Evolutionary conservation across 1,140 invertebrate species (phyloP), one percentile per base, ranked within the genome.

Genomic region (Neoseiulus cucumeris): DNA sequence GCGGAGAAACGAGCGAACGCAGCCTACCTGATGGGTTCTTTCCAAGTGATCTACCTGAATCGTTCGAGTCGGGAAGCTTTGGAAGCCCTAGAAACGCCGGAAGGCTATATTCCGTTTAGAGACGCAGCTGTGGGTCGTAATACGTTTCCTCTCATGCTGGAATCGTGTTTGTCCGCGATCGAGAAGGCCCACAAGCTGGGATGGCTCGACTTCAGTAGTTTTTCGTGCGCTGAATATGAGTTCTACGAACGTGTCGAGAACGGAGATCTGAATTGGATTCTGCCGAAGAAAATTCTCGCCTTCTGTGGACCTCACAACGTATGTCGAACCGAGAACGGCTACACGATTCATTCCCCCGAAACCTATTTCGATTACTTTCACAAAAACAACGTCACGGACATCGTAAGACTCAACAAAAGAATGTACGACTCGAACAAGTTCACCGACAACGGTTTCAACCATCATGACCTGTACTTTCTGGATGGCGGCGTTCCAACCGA

Each of bases 361-460:
- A 42, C 42, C 42, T 65, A 42, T 20, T 42, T 65, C 29, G 14
- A 28, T 28, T 65, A 65, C 39, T 65, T 65, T 28, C 33, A 41
- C 41, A 42, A 41, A 18, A 28, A 41, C 12, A 17, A 22, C 5
- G 64, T 65, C 29, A 65, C 39, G 22, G 39, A 42, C 41, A 12
- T 65, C 41, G 64, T 65, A 17, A 9, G 64, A 44, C 29, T 65
- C 22, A 65, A 65, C 22, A 51, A 66, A 12, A 41, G 25, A 65
- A 65, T 42, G 64, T 65, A 65, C 30, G 64, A 65, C 41, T 28
- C 64, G n/a, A 65, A 41, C 12, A 44, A 65, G n/a, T 65, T 65
- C 22, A 44, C 42, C 9, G 33, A 41, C 17, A 65, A 65, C 41
- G 64, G 64, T 18, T 42, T 65, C 28, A 28, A 28, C 22, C 64